Percentiles rank a stretch among this genome's conserved stretches.
Conservation (phyloP, 2,797 vertebrate species). For the Harpagifer antarcticus region DNA sequence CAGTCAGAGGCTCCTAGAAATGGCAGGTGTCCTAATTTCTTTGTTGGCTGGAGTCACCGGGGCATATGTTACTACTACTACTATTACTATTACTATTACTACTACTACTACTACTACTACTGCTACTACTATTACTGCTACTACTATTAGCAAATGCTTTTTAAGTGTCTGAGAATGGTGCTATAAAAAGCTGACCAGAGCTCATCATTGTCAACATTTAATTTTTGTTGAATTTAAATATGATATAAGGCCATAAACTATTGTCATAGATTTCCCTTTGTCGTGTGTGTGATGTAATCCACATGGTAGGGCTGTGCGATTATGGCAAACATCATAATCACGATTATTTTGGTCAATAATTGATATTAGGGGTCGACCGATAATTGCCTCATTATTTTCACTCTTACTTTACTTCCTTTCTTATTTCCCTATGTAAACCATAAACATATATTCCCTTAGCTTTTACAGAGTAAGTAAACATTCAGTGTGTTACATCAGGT, state of each 20-base stretch:
- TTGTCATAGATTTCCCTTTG: not conserved
- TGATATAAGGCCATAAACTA: not conserved
- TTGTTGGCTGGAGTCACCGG: slow-evolving; percentile 58
- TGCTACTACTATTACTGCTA: slow-evolving; percentile 44
- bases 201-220: not conserved
- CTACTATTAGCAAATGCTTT: slow-evolving; percentile 40
- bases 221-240: no score
- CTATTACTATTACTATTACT: no score
- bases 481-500: slow-evolving; percentile 1
- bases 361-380: no score
- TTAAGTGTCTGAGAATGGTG: slow-evolving; percentile 7
- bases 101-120: slow-evolving; percentile 43
- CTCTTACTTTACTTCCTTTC: not conserved
- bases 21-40: slow-evolving; percentile 67
- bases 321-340: no score
- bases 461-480: not conserved
- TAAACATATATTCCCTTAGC: not conserved
- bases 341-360: no score
- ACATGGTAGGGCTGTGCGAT: not conserved
- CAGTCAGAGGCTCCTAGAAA: slow-evolving; percentile 62
- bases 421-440: slow-evolving; percentile 2
- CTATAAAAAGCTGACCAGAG: not conserved
- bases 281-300: slow-evolving; percentile 25
- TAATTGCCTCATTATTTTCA: slow-evolving; percentile 7
- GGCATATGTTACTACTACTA: slow-evolving; percentile 56